Conservation (phyloP, 1,140 invertebrate species). For the Drosophila nannoptera region DNA sequence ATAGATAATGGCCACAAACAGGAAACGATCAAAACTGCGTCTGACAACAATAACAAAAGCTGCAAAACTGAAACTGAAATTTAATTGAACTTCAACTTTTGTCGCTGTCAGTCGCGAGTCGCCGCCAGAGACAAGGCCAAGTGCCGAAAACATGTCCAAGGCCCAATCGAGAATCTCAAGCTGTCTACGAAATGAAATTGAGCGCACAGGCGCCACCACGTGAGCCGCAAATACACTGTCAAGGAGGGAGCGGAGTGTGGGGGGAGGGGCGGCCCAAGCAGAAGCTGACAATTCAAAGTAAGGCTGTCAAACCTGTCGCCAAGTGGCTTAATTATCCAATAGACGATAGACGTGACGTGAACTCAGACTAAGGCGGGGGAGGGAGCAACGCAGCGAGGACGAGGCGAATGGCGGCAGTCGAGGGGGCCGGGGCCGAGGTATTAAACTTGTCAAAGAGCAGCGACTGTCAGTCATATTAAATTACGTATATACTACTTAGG, state of each 20-base stretch:
- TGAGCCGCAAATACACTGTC: conserved; percentile 4
- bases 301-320: conserved; percentile 72
- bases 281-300: conserved; percentile 66
- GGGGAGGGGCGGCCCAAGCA: conserved; percentile 23
- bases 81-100: conserved; percentile 73
- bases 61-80: conserved; percentile 44
- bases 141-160: conserved; percentile 19
- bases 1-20: conserved; percentile 13
- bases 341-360: conserved; percentile 53
- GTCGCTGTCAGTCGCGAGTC: conserved; percentile 6
- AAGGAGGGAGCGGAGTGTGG: neutral
- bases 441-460: conserved; percentile 63
- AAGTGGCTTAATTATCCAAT: conserved; percentile 78
- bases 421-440: conserved; percentile 18
- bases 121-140: conserved; percentile 20
- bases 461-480: conserved; percentile 66
- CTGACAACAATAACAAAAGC: conserved; percentile 29
- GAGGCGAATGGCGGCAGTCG: neutral
- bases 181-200: conserved; percentile 49
- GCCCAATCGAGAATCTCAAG: conserved; percentile 42
- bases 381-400: neutral
- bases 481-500: conserved; percentile 27
- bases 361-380: neutral
- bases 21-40: conserved; percentile 25
- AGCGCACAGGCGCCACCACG: conserved; percentile 27